Conservation (phyloP, 2,797 vertebrate species). For the Zenarchopterus dispar region DNA sequence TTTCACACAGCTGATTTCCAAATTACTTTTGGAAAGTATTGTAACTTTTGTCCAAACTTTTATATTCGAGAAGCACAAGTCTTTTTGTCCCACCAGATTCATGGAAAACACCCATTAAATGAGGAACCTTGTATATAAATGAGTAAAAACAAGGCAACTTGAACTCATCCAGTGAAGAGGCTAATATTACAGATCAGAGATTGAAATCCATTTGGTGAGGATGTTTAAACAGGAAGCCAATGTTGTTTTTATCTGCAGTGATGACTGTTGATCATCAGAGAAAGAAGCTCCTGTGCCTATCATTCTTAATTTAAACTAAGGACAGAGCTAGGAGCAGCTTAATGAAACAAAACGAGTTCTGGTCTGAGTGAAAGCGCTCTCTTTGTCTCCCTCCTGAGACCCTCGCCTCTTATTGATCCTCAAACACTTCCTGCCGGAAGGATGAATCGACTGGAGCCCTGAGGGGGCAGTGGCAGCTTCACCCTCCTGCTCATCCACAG, state of each 20-base stretch:
- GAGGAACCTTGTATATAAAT: background rate
- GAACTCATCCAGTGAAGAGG: too few relatives aligned
- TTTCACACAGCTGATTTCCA: too few relatives aligned
- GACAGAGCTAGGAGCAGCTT: slow-evolving; percentile 9
- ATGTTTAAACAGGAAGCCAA: background rate
- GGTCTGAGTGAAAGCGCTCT: slow-evolving; percentile 28
- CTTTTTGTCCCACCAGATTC: background rate
- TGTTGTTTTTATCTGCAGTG: slow-evolving; percentile 10
- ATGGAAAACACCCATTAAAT: background rate
- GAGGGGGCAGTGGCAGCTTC: slow-evolving; percentile 39
- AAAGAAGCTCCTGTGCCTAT: slow-evolving; percentile 22
- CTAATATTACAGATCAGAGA: too few relatives aligned
- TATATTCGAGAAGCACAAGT: background rate
- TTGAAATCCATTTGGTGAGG: background rate
- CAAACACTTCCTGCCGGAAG: slow-evolving; percentile 77
- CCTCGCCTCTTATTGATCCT: slow-evolving; percentile 74
- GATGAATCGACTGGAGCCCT: slow-evolving; percentile 60
- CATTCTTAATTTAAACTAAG: slow-evolving; percentile 26
- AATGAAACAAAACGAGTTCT: slow-evolving; percentile 55
- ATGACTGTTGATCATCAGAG: slow-evolving; percentile 1
- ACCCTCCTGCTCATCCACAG: slow-evolving; percentile 40
- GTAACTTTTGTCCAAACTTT: background rate
- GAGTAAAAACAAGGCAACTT: background rate
- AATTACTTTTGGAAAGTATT: too few relatives aligned
- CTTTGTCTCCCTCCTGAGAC: slow-evolving; percentile 49